Conservation (phyloP, 1,140 invertebrate genomes). For the Drosophila pseudoananassae region DNA sequence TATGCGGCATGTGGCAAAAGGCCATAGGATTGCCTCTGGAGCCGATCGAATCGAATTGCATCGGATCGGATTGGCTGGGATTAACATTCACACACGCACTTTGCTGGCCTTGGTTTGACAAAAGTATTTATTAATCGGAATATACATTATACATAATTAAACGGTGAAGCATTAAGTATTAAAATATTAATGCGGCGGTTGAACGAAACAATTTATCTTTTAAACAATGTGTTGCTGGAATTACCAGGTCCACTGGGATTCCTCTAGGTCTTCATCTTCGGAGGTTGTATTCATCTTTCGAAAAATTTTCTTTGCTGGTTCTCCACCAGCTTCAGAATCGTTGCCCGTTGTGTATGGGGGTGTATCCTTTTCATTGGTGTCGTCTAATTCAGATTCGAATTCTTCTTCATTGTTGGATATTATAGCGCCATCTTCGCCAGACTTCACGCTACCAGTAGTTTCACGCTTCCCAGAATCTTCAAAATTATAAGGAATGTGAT, state of each 20-base stretch:
- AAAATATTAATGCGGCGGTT: conserved; percentile 38
- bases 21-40: conserved; percentile 5
- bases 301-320: neutral
- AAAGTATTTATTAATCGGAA: conserved; percentile 29
- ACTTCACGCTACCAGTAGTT: no score
- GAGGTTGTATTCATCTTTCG: no score
- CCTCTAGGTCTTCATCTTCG: no score
- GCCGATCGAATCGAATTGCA: neutral
- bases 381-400: neutral
- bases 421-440: no score
- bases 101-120: conserved; percentile 8
- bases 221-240: neutral
- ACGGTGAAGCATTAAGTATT: conserved; percentile 41
- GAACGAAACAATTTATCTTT: conserved; percentile 26
- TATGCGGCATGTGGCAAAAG: conserved; percentile 10
- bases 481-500: conserved; percentile 83
- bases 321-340: conserved; percentile 2
- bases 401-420: neutral
- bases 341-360: no score
- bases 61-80: conserved; percentile 12
- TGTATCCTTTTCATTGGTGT: no score
- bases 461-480: no score
- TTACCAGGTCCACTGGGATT: no score
- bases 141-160: conserved; percentile 9
- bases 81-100: conserved; percentile 32